Evolutionary conservation across 2,888 invertebrate genomes (phyloP), one percentile per base, ranked within the genome.

Genomic region (Philonicus albiceps): DNA sequence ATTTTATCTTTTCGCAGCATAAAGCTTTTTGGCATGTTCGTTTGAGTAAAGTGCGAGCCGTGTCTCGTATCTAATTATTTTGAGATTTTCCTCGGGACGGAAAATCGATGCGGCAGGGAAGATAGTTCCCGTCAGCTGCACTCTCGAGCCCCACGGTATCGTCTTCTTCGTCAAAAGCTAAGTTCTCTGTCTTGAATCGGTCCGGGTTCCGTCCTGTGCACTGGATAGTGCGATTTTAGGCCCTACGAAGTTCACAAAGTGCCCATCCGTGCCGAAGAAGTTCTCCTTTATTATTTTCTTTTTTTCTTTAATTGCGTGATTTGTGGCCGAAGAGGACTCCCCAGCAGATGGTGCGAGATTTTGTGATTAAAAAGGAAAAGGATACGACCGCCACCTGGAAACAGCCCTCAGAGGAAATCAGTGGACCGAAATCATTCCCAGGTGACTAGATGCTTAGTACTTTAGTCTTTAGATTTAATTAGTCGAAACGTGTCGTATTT

Each of bases 91-190:
- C 16, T 37, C 37, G 83, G 30, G 64, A 72, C 64, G 83, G 83
- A 83, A 83, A 83, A 83, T 83, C 83, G 83, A 83, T 83, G 55
- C 72, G 64, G 27, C 31, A 64, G 27, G 27, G 80, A n/a, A 49
- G 27, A 80, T 80, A 80, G 80, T 30, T 80, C 13, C 13, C 31
- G 53, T 30, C 16, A 49, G 80, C 27, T 80, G 53, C 80, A 49
- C 13, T 30, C 27, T 34, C 16, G 27, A 74, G 37, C 37, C 27
- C 27, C 64, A 64, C 22, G 6, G 19, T 3, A 8, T 64, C 22
- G 8, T 22, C 64, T 11, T 64, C 27, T 22, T 64, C 64, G 22
- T 64, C 22, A 27, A 64, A 64, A 19, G 64, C 27, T 64, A 22
- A 19, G 27, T 27, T 55, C 13, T 22, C 13, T 43, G 11, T 43